These are phyloP conservation scores for Tetraodon nigroviridis DNA, from an alignment of 2,113 vertebrate species.

Conservation along the genomic window DNA sequence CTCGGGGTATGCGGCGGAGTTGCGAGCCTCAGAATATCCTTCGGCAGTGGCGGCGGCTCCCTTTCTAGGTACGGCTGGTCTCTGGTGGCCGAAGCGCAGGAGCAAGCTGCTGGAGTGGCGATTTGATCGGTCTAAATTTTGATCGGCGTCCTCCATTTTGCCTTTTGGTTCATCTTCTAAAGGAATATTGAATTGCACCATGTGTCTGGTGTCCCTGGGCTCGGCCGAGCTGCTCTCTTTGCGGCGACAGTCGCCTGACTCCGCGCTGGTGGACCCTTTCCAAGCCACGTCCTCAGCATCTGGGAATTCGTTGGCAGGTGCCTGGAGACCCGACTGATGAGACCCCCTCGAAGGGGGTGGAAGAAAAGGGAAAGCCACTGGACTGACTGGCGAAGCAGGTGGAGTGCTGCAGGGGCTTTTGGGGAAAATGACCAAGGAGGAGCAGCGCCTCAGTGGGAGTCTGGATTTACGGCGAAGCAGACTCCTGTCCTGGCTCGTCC, in stretches of 20 bases:
- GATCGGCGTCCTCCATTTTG: conserved; percentile 33
- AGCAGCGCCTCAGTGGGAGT: conserved; percentile 86
- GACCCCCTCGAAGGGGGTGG: conserved; percentile 61
- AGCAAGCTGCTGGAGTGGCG: conserved; percentile 75
- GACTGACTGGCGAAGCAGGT: conserved; percentile 80
- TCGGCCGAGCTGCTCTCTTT: conserved; percentile 70
- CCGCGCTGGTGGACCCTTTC: conserved; percentile 78
- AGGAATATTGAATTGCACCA: conserved; percentile 74
- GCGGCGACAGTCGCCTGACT: conserved; percentile 78
- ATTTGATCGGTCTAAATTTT: conserved; percentile 62
- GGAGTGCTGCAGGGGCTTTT: conserved; percentile 86
- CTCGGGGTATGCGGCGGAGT: conserved; percentile 46
- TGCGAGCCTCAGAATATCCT: conserved; percentile 52
- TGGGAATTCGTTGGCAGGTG: conserved; percentile 70
- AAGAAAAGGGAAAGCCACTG: conserved; percentile 49
- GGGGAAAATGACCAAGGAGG: conserved; percentile 92
- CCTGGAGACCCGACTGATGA: conserved; percentile 74
- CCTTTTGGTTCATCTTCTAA: conserved; percentile 65
- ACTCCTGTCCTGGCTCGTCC: conserved; percentile 57
- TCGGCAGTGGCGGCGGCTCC: conserved; percentile 55
- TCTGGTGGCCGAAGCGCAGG: conserved; percentile 78
- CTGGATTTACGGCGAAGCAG: conserved; percentile 68
- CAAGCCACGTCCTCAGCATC: conserved; percentile 64
- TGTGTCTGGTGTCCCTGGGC: conserved; percentile 75
- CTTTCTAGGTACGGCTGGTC: conserved; percentile 55